phyloP scores from a whole-genome alignment of 1,140 invertebrate species.

The Drosophila littoralis region DNA sequence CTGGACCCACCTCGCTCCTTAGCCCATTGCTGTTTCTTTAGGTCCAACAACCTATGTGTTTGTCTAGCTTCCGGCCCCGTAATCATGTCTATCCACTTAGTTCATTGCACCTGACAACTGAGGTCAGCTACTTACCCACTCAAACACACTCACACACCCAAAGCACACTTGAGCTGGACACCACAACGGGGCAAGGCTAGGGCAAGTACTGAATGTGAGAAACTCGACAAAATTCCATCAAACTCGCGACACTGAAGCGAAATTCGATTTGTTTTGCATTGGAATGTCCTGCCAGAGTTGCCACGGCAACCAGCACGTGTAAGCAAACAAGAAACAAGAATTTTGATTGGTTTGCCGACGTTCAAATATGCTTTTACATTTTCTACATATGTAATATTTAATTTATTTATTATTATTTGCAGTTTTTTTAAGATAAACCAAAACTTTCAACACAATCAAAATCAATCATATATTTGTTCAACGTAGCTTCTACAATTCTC shows the following conservation, averaged over 20 bases:
- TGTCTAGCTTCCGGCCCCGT: slow-evolving; percentile 78
- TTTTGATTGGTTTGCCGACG: neutral
- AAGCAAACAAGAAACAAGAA: slow-evolving; percentile 24
- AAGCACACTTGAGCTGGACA: slow-evolving; percentile 6
- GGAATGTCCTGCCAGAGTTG: slow-evolving; percentile 36
- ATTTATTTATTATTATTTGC: too few relatives aligned
- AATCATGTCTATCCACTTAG: slow-evolving; percentile 65
- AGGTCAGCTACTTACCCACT: slow-evolving; percentile 40
- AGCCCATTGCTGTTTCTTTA: slow-evolving; percentile 89
- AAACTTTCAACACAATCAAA: too few relatives aligned
- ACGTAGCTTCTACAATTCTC: too few relatives aligned
- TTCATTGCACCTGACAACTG: slow-evolving; percentile 60
- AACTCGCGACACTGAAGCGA: slow-evolving; percentile 21
- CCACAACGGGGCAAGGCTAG: slow-evolving; percentile 42
- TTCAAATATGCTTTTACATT: neutral
- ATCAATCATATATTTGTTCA: too few relatives aligned
- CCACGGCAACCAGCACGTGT: slow-evolving; percentile 38
- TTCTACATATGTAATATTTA: neutral
- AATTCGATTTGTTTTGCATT: slow-evolving; percentile 41
- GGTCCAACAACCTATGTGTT: slow-evolving; percentile 86
- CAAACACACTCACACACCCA: neutral
- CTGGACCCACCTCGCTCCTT: slow-evolving; percentile 87
- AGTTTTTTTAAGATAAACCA: too few relatives aligned
- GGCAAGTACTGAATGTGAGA: slow-evolving; percentile 38
- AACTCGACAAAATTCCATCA: slow-evolving; percentile 39